Percentiles rank a stretch among this genome's conserved stretches.
Conservation (phyloP, 2,888 invertebrate species). For the Rhaphigaster nebulosa region DNA sequence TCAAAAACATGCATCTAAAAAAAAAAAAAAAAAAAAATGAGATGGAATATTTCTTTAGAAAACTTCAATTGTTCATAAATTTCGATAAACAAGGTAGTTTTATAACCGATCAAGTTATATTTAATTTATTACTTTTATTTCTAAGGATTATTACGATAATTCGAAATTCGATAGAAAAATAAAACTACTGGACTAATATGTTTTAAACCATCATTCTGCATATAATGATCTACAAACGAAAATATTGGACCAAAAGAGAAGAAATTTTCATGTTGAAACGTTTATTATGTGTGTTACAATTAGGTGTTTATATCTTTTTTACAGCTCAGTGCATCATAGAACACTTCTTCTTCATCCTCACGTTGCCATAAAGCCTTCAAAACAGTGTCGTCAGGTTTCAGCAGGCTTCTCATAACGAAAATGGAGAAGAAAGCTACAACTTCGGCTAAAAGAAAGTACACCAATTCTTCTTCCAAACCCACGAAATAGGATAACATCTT, state of each 20-base stretch:
- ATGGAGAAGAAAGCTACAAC: background rate
- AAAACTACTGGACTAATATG: too few relatives aligned
- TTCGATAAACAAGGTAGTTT: too few relatives aligned
- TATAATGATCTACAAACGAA: too few relatives aligned
- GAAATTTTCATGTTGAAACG: background rate
- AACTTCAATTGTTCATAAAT: too few relatives aligned
- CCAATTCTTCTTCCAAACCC: background rate
- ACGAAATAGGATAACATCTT: conserved; percentile 6
- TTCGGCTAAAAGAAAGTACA: conserved; percentile 1
- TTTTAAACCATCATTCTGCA: background rate
- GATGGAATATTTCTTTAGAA: too few relatives aligned
- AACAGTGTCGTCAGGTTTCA: conserved; percentile 1
- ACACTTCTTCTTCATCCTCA: background rate
- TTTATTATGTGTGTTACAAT: background rate
- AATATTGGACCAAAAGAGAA: background rate
- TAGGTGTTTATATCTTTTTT: background rate
- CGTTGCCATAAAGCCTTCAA: background rate
- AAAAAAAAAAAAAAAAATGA: too few relatives aligned
- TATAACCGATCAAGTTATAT: too few relatives aligned
- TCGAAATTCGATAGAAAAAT: too few relatives aligned
- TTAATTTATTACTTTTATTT: too few relatives aligned
- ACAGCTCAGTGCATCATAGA: background rate
- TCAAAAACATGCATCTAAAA: too few relatives aligned
- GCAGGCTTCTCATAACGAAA: conserved; percentile 13
- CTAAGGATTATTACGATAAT: too few relatives aligned